phyloP scores from a whole-genome alignment of 2,113 vertebrate species.

The Carlito syrichta region DNA sequence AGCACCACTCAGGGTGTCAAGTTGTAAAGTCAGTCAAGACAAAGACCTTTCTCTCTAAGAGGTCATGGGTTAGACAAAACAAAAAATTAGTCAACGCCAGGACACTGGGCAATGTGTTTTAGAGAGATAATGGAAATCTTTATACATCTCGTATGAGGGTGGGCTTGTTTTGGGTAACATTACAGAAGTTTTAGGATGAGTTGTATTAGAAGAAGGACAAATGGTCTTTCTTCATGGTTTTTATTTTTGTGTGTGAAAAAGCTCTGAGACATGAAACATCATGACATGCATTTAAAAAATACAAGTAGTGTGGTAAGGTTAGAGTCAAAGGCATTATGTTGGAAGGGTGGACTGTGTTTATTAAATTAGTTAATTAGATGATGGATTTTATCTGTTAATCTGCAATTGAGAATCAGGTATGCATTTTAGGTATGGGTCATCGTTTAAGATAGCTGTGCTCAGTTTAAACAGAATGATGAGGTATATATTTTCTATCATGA shows the following conservation, averaged over 20 bases:
- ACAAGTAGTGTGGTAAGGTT: background rate
- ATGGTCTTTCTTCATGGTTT: background rate
- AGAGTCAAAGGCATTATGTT: background rate
- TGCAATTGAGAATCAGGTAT: background rate
- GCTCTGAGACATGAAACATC: background rate
- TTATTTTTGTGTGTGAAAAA: too few species aligned
- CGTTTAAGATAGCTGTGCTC: background rate
- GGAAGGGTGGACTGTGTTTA: background rate
- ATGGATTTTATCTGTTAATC: background rate
- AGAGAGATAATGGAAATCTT: background rate
- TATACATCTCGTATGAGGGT: background rate
- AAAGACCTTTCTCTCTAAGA: background rate
- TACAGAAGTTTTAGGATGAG: background rate
- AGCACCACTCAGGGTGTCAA: rapidly evolving
- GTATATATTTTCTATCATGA: background rate
- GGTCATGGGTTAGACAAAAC: rapidly evolving
- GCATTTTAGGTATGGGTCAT: background rate
- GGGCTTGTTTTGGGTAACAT: background rate
- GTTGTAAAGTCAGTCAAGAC: background rate
- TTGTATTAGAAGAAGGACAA: background rate
- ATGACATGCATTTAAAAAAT: background rate
- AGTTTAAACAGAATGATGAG: background rate
- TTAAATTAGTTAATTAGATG: background rate
- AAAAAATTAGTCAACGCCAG: background rate
- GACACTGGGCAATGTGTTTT: background rate